Evolutionary conservation across 30 jellyfish, hydroid and myxozoan genomes (phyloP).

Genomic region (Aurelia aurita): DNA sequence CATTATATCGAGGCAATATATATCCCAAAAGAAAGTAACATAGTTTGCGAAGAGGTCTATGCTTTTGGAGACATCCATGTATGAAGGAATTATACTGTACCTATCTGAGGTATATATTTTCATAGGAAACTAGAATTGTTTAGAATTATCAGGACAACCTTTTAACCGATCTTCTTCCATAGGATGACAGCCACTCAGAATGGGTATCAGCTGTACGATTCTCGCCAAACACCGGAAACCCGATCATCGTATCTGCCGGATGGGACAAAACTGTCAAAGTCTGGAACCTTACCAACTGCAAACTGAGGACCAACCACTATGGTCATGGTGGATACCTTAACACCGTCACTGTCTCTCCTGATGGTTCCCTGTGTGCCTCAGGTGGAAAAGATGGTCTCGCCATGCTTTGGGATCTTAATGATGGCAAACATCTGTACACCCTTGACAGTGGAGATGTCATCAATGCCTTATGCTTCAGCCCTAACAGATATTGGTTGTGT

Average conservation of each 20-base stretch:
- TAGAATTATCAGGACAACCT: no score
- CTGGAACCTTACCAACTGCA: slow-evolving; percentile 98
- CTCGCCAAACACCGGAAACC: slow-evolving; percentile 90
- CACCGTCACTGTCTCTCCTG: slow-evolving; percentile 97
- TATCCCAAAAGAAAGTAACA: no score
- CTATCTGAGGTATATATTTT: no score
- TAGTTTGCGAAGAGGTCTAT: no score
- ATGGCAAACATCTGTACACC: slow-evolving; percentile 91
- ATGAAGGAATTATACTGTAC: no score
- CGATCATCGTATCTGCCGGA: slow-evolving; percentile 96
- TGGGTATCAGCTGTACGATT: slow-evolving; percentile 97
- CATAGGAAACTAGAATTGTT: no score
- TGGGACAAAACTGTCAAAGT: slow-evolving; percentile 98
- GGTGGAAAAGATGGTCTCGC: slow-evolving; percentile 99
- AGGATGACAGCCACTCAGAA: slow-evolving; percentile 93
- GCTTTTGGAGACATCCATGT: no score
- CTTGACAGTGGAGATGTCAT: slow-evolving; percentile 89
- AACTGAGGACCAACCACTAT: slow-evolving; percentile 89
- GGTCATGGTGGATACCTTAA: slow-evolving; percentile 95
- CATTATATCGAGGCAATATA: no score
- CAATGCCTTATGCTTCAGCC: slow-evolving; percentile 93
- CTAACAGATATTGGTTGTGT: slow-evolving; percentile 95
- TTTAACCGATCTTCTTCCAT: not conserved
- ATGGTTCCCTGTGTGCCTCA: slow-evolving; percentile 97
- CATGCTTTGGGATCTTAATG: slow-evolving; percentile 97